Percentiles rank a stretch among this genome's conserved stretches.
phyloP scores from a whole-genome alignment of 2,797 vertebrate species.

The Acipenser transmontanus region DNA sequence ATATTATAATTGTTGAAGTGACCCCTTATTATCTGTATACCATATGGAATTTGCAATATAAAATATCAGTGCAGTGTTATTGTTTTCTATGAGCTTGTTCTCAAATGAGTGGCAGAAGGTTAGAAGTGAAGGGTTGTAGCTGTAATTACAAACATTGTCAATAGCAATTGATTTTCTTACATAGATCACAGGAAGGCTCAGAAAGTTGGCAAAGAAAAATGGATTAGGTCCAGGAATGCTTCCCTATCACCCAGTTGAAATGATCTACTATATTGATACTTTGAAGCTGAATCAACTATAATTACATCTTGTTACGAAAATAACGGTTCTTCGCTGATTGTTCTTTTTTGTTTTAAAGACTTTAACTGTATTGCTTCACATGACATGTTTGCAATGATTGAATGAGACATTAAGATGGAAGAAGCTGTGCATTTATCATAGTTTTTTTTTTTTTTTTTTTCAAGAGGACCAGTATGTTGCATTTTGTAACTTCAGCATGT shows the following conservation, averaged over 20 bases:
- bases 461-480: too few relatives aligned
- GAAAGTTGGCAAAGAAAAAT: constrained; percentile 12
- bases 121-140: constrained; percentile 67
- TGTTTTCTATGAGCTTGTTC: too few relatives aligned
- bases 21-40: too few relatives aligned
- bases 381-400: not conserved
- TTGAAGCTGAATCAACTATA: not conserved
- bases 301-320: too few relatives aligned
- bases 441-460: not conserved
- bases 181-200: constrained; percentile 28
- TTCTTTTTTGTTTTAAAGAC: too few relatives aligned
- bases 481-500: not conserved
- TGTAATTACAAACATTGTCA: constrained; percentile 74
- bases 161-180: constrained; percentile 64
- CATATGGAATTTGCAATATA: too few relatives aligned
- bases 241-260: not conserved
- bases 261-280: not conserved
- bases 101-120: not conserved
- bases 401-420: not conserved
- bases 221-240: constrained; percentile 5
- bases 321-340: too few relatives aligned
- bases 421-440: not conserved
- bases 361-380: not conserved
- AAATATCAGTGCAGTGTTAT: too few relatives aligned
- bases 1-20: too few relatives aligned